A percentile compares a stretch with the other conserved stretches of the same genome.
These are phyloP conservation scores for Drosophila subquinaria DNA, from an alignment of 2,888 invertebrate species.

Conservation along the genomic window DNA sequence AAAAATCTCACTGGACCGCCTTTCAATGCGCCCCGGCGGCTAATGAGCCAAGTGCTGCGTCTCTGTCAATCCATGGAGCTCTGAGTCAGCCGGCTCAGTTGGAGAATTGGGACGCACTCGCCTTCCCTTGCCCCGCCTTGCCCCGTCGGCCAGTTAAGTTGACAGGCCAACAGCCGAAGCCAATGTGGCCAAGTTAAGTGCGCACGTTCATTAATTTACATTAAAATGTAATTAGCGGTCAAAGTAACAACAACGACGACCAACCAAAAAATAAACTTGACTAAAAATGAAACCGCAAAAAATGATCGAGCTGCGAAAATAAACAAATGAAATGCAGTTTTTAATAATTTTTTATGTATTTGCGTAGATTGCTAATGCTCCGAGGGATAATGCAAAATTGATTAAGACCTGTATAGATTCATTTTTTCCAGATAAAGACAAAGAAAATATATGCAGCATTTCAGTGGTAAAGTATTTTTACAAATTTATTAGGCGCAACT, in stretches of 20 bases:
- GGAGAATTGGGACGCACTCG: conserved; percentile 32
- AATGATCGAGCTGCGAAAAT: conserved; percentile 40
- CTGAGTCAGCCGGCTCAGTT: conserved; percentile 55
- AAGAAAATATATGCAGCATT: background rate
- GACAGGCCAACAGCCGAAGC: conserved; percentile 55
- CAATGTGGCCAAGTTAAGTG: conserved; percentile 74
- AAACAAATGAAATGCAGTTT: conserved; percentile 65
- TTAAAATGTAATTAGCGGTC: conserved; percentile 83
- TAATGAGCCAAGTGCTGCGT: conserved; percentile 73
- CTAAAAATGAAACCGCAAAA: conserved; percentile 61
- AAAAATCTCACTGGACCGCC: conserved; percentile 35
- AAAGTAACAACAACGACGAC: conserved; percentile 33
- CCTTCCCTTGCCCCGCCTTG: background rate
- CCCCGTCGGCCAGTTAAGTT: conserved; percentile 51
- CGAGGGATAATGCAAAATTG: conserved; percentile 16
- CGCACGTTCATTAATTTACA: conserved; percentile 82
- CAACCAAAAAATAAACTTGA: conserved; percentile 12
- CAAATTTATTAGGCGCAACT: too few relatives aligned
- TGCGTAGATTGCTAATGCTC: conserved; percentile 13
- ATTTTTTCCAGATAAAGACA: background rate
- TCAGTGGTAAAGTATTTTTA: background rate
- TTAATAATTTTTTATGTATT: conserved; percentile 39
- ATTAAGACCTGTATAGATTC: background rate
- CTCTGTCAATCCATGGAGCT: conserved; percentile 47
- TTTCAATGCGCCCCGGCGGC: conserved; percentile 54